Base-by-base conservation (phyloP, 2,113 vertebrate species). In the Diphyllodes magnificus region DNA sequence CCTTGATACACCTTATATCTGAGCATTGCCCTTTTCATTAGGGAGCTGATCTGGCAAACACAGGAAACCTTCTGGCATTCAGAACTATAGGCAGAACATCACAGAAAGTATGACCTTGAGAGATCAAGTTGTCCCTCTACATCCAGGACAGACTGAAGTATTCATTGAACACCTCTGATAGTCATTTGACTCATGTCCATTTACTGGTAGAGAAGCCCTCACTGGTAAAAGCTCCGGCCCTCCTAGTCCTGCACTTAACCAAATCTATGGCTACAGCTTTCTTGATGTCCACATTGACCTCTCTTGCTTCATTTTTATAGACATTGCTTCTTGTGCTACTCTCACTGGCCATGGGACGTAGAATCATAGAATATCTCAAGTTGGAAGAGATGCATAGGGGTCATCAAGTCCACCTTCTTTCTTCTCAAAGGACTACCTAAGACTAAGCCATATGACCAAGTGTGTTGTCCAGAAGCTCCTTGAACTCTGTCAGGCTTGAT, bases 31-130 rank as follows among this genome's bases (percentile, higher is more conserved):
- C 27, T 81, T 78, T 57, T 39, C 27, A 13, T 40, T 12, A 15
- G 7, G 11, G 31, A 69, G 13, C 22, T 75, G 15, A 65, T 11
- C 13, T 49, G 5, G 2, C 50, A 57, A 35, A 72, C 8, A 49
- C 6, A 82, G 16, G 14, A 95, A 86, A 44, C 3, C 0, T 5
- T 63, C 39, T n/a, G 28, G 28, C 15, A 24, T 51, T 89, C 35
- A 68, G 51, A 84, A 54, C 24, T 51, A 10, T 1, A 30, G 9
- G 27, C 2, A 64, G 39, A 84, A 44, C 0, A 0, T 40, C 31
- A 83, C 0, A 2, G 47, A 66, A 35, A 66, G 3, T 5, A 30
- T 1, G 2, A 3, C 5, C 11, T 53, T 73, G 30, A 15, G 30
- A 84, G 17, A 71, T 37, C 17, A 33, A 75, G 6, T 11, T 79